Evolutionary conservation across 2,888 invertebrate genomes (phyloP), one percentile per base, ranked within the genome.

Genomic region (Cheilosia scutellata): DNA sequence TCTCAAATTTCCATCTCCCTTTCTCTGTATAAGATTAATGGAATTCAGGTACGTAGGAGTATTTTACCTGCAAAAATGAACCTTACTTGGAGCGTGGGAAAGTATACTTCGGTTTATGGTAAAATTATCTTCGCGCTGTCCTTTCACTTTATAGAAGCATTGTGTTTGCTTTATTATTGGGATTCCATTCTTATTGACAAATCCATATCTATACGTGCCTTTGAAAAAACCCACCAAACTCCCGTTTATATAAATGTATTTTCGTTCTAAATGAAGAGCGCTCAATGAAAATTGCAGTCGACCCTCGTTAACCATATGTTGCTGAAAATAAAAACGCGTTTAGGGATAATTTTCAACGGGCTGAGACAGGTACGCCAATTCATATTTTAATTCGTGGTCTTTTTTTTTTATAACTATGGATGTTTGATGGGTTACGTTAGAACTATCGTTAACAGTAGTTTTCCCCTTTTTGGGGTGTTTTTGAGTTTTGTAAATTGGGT

Each of bases 301-400:
- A 91, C 91, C 92, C 90, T 91, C 89, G 88, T 91, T 90, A 90
- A 89, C 89, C 91, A 91, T 88, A 91, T 91, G 92, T 89, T 90
- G 89, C 72, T 57, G 84, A 76, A 84, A 80, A 76, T 65, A 71
- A 68, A 80, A 80, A 76, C 75, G 78, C 55, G 49, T 79, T 83
- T 74, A 78, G 51, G 25, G 55, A 49, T 65, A 57, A 70, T 83
- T 62, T 70, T 20, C 51, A 29, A 31, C 20, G 31, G 68, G 16
- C 55, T 55, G 20, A 40, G 7, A 42, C 25, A 66, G 62, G 77
- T 72, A 82, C 33, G 49, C 31, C 62, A 33, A 63, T 74, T 49
- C 29, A 71, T 75, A 66, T 62, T 75, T 76, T 80, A 76, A 80
- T 84, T 74, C 51, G 40, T 60, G 62, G 53, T 16, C 7, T 20